These are phyloP conservation scores for Drosophila kurseongensis DNA, from an alignment of 1,140 invertebrate species.

Conservation along the genomic window DNA sequence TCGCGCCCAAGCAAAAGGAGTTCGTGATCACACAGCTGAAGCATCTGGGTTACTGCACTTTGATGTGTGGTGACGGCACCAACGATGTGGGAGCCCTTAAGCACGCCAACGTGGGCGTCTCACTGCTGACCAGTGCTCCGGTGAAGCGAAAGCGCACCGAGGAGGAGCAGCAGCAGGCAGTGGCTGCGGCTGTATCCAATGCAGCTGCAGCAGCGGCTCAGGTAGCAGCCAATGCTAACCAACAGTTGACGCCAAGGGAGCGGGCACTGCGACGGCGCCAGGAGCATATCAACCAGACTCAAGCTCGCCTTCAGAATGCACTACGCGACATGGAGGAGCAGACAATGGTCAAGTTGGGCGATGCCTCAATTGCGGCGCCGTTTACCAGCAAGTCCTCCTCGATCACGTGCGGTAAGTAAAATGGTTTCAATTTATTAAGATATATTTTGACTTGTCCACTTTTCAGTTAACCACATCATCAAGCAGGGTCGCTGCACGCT, in stretches of 20 bases:
- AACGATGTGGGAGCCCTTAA: conserved; percentile 99
- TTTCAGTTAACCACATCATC: conserved; percentile 98
- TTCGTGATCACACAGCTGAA: conserved; percentile 96
- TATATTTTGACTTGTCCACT: conserved; percentile 25
- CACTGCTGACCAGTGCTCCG: conserved; percentile 94
- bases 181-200: conserved; percentile 17
- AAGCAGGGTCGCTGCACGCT: conserved; percentile 99
- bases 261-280: conserved; percentile 73
- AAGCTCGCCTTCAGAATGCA: conserved; percentile 85
- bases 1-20: conserved; percentile 99
- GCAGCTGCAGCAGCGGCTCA: conserved; percentile 40
- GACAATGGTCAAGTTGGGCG: conserved; percentile 96
- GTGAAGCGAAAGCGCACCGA: conserved; percentile 86
- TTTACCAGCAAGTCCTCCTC: conserved; percentile 99
- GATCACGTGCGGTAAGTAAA: conserved; percentile 91
- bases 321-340: conserved; percentile 96
- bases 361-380: conserved; percentile 99
- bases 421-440: background rate
- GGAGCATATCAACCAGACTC: conserved; percentile 82
- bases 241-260: conserved; percentile 74
- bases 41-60: conserved; percentile 93
- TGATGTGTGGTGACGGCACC: conserved; percentile 99
- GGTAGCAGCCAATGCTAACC: conserved; percentile 51
- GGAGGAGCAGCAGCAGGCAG: conserved; percentile 65
- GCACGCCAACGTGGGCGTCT: conserved; percentile 95